These are phyloP conservation scores for Lerema accius DNA, from an alignment of 1,140 invertebrate genomes.

Conservation along the genomic window DNA sequence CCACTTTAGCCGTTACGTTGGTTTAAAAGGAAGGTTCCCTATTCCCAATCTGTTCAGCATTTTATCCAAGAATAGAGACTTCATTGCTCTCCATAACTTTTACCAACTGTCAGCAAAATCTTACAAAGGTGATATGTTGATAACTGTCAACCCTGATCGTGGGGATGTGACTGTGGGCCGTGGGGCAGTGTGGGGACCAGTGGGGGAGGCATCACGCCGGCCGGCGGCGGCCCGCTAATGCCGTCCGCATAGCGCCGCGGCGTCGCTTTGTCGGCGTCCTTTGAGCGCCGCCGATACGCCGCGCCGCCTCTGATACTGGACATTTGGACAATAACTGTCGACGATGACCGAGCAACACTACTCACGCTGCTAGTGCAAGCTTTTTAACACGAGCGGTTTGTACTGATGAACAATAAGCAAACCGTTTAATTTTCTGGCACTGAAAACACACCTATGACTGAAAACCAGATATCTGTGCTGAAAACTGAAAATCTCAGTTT, in stretches of 20 bases:
- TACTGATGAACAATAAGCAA: too few species aligned
- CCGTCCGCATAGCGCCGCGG: constrained; percentile 68
- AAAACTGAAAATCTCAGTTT: too few species aligned
- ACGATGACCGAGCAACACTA: constrained; percentile 5
- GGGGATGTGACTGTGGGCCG: constrained; percentile 29
- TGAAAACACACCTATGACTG: too few species aligned
- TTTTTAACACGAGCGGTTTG: background rate
- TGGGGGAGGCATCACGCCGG: constrained; percentile 38
- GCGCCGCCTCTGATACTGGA: constrained; percentile 49
- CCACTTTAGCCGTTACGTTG: too few species aligned
- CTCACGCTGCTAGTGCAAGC: background rate
- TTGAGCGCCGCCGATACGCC: constrained; percentile 53
- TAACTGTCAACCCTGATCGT: constrained; percentile 50
- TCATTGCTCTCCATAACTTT: too few species aligned
- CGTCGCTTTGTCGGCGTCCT: constrained; percentile 77
- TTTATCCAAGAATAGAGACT: too few species aligned
- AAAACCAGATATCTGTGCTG: too few species aligned
- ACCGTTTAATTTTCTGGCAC: too few species aligned
- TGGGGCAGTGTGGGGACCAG: background rate
- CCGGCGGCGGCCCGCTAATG: constrained; percentile 63
- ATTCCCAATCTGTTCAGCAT: too few species aligned
- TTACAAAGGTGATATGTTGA: too few species aligned
- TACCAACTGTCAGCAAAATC: too few species aligned
- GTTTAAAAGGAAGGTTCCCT: too few species aligned
- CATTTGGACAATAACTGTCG: constrained; percentile 31